phyloP scores from a whole-genome alignment of 2,113 vertebrate species.

The Dendrocopos noguchii region DNA sequence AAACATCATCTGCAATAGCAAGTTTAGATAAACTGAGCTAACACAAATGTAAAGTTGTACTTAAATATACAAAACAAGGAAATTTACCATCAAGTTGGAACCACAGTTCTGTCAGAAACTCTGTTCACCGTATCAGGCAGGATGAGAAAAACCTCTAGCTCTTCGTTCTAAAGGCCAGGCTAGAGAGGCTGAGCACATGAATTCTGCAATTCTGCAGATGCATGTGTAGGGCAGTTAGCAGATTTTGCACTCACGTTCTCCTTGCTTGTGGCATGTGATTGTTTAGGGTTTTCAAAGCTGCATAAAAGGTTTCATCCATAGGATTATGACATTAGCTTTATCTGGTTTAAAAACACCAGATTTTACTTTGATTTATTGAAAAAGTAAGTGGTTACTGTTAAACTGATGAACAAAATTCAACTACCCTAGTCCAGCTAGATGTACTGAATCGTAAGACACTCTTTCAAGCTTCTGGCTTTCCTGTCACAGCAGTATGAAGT shows the following conservation, averaged over 20 bases:
- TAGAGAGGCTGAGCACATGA: not conserved
- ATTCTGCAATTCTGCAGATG: not conserved
- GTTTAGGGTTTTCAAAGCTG: not conserved
- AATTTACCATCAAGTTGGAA: not conserved
- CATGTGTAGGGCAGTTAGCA: not conserved
- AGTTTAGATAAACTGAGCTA: not conserved
- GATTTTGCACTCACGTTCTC: not conserved
- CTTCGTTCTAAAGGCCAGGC: not conserved
- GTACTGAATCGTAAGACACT: not conserved
- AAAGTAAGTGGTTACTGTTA: not conserved
- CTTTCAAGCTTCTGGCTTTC: not conserved
- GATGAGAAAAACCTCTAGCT: not conserved
- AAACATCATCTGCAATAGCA: not conserved
- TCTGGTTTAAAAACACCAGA: not conserved
- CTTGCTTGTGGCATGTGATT: not conserved
- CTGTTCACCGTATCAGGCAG: rapidly evolving
- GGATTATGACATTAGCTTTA: not conserved
- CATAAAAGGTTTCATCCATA: not conserved
- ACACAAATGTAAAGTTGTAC: rapidly evolving
- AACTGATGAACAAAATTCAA: not conserved
- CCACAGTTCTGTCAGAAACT: not conserved
- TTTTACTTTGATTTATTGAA: not conserved
- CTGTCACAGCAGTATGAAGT: no score
- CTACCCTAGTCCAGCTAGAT: not conserved
- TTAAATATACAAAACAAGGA: not conserved